Base-by-base conservation (phyloP, 2,888 invertebrate species). In the Ichneumoninae sp. region DNA sequence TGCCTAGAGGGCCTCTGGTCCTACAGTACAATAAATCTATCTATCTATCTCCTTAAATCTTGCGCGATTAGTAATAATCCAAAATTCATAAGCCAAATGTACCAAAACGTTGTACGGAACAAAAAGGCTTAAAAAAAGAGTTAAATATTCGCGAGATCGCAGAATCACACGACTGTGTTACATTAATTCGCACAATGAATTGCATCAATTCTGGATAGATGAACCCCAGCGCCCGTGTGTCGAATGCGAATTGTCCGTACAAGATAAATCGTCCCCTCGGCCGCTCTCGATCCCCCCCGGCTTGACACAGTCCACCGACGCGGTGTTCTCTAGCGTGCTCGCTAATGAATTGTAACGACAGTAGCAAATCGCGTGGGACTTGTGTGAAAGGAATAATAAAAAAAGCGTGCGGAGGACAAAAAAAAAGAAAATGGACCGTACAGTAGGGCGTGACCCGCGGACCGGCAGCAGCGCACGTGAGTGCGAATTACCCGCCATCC, bases 261-360 rank as follows among this genome's bases (percentile, higher is more conserved):
- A 77, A 83, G 80, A 83, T 81, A 77, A 83, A 83, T 80, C 75
- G 80, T 47, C 73, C 76, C 71, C 80, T 66, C 71, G 71, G 71
- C 57, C 80, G 65, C 75, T 63, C 70, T 79, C 83, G 75, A 83
- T 70, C 63, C 33, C 44, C 57, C 69, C 44, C 13, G 63, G 22
- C 78, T 69, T 78, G 85, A 85, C 81, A 80, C 66, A 81, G 70
- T 36, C 71, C 54, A 66, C 81, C n/a, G 73, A 36, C 76, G 66
- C 33, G 70, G 57, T 47, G 44, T 76, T 60, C 76, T 76, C 70
- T 87, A 86, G 87, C 87, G 88, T 90, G 87, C 83, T 85, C 85
- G 80, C 86, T 90, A 91, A 90, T 90, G 88, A 87, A 90, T 90
- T 89, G 88, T 90, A 88, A 90, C 89, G 90, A 90, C 87, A 89